Base-by-base conservation (phyloP, 2,888 invertebrate species). In the Diaprepes abbreviatus region DNA sequence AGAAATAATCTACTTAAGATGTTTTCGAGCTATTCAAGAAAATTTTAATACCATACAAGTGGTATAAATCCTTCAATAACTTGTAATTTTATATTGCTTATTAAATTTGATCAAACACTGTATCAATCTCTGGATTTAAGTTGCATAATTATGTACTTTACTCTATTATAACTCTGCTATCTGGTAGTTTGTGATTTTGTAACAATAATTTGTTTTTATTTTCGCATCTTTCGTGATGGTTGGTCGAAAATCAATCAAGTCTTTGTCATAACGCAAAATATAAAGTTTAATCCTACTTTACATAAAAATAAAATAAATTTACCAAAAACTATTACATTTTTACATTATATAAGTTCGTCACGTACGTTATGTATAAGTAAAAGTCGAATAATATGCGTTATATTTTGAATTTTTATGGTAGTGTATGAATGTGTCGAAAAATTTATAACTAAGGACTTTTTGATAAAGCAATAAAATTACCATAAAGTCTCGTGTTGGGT, bases 381-480 rank as follows among this genome's bases (percentile, higher is more conserved):
- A n/a, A 38, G 4, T 14, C 5, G 14, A 38, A 38, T 38, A 38
- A 38, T n/a, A 38, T 14, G 36, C 14, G 14, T 14, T 14, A n/a
- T n/a, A 38, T 38, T 58, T 58, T 40, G 19, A 58, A 43, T 1
- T 62, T 62, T 62, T 62, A 63, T 52, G 50, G 40, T 54, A 54
- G 36, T 24, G 38, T 62, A 38, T 40, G 19, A 40, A 40, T 40
- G 40, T 54, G 50, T 52, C 28, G 54, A 28, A 31, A n/a, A 65
- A 65, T 65, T 65, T 65, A 65, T 35, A 65, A 65, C 57, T 65
- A 65, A 57, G 45, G 31, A 57, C 57, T 43, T 57, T 55, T 57
- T 57, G 65, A 65, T 65, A 65, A 43, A 65, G 55, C 57, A 38
- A 57, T 65, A 65, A 65, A 65, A 65, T 57, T 28, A 57, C 43